Base-by-base conservation (phyloP, 2,113 vertebrate species). In the Lagopus leucura region DNA sequence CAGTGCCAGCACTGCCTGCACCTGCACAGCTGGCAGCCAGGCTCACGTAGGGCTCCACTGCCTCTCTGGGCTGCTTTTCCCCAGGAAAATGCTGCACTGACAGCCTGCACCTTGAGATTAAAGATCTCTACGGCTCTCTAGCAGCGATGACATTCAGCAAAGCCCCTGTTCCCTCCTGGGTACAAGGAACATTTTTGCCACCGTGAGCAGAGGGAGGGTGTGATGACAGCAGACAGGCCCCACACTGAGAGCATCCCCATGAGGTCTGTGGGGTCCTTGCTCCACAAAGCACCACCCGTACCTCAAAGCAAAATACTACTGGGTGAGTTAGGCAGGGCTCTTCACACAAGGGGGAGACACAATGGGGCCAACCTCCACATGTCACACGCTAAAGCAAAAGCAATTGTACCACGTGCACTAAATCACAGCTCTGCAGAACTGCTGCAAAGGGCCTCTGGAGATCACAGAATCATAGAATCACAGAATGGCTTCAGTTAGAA, bases 71-170 rank as follows among this genome's bases (percentile, higher is more conserved):
- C 64, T 76, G 71, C 27, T 92, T 80, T 72, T 89, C 58, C 60
- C 38, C 6, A 0, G n/a, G 72, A 91, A 95, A 94, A 91, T 3
- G 47, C 79, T 48, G 75, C 52, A 55, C 1, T 6, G 69, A 72
- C 76, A 83, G 91, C 91, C 94, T 90, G 91, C 94, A 88, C 88
- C 85, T 78, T 22, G 55, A 81, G 88, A 88, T 94, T 88, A 88
- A 90, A 96, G 88, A 91, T 67, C 2, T 6, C 65, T 17, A 6
- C 0, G 0, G 82, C 61, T 81, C 82, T 92, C 72, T 2, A 76
- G 66, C 74, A 87, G 76, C 43, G 40, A 48, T 74, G 86, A 78
- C 52, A 57, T 54, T 36, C 76, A 74, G 75, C 80, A 85, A 74
- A 74, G 20, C 3, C 48, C 58, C 45, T 16, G 34, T 6, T 71